Conservation (phyloP, 2,797 vertebrate genomes). For the Peromyscus aztecus region DNA sequence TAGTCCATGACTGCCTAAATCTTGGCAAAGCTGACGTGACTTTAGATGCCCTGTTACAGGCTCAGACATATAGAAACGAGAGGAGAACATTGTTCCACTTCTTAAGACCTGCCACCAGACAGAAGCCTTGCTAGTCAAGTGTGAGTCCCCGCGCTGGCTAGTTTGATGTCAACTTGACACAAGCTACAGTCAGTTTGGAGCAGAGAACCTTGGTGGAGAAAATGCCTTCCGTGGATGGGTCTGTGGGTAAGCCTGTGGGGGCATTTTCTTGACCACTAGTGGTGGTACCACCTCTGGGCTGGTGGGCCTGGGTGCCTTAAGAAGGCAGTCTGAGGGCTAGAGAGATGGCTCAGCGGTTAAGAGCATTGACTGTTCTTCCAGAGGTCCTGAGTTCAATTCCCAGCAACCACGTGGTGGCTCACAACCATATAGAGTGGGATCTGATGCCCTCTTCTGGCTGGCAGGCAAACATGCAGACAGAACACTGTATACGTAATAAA, state of each 20-base stretch:
- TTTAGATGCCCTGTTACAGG: neutral
- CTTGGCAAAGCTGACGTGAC: neutral
- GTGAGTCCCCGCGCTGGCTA: accelerated
- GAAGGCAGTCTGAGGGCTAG: neutral
- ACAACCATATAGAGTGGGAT: neutral
- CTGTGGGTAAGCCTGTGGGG: neutral
- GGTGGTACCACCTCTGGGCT: no score
- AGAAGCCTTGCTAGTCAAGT: neutral
- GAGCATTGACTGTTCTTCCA: neutral
- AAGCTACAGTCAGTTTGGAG: neutral
- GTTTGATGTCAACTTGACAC: neutral
- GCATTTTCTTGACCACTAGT: neutral
- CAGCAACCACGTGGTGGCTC: neutral
- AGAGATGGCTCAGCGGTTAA: neutral
- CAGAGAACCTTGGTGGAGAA: neutral
- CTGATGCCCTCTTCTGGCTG: neutral
- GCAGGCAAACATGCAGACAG: neutral
- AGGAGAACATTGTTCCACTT: neutral
- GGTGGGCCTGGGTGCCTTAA: neutral
- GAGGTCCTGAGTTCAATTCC: neutral
- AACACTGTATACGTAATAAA: neutral
- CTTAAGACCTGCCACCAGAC: neutral
- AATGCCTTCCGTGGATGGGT: neutral
- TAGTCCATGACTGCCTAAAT: neutral
- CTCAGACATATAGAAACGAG: neutral